Conservation (phyloP, 2,113 vertebrate species). For the Rafetus swinhoei region DNA sequence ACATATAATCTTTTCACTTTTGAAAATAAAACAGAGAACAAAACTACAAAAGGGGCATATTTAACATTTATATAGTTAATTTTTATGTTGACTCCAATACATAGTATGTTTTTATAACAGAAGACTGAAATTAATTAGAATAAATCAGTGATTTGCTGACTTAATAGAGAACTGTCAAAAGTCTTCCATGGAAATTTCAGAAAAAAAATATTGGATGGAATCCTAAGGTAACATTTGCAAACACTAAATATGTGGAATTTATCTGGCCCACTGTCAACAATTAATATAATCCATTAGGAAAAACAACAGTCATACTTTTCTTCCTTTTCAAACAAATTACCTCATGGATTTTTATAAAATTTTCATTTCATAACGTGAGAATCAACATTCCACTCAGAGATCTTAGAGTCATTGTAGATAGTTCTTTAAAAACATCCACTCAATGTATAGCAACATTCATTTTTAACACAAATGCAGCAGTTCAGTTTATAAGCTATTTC, state of each 20-base stretch:
- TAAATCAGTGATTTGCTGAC: constrained; percentile 7
- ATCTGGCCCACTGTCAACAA: constrained; percentile 59
- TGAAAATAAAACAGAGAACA: not conserved
- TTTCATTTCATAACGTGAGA: constrained; percentile 32
- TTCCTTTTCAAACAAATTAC: constrained; percentile 60
- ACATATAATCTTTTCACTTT: not conserved
- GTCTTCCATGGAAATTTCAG: constrained; percentile 9
- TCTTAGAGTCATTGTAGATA: no score
- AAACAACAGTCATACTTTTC: constrained; percentile 48
- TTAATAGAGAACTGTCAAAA: constrained; percentile 30
- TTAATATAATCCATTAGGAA: constrained; percentile 31
- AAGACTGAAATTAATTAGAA: not conserved
- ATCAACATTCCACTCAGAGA: not conserved
- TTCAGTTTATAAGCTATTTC: accelerated
- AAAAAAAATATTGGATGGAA: constrained; percentile 27
- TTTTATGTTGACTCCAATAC: constrained; percentile 14
- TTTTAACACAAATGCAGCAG: constrained; percentile 10
- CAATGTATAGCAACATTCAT: no score
- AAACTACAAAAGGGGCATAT: not conserved
- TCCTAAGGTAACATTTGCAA: constrained; percentile 58
- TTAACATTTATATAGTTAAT: not conserved
- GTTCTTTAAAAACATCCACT: no score
- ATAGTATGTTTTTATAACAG: not conserved
- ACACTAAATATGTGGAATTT: constrained; percentile 54
- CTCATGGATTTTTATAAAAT: constrained; percentile 29